A percentile compares a stretch with the other conserved stretches of the same genome.
Conservation (phyloP, 2,888 invertebrate species). For the Folsomia manolachei region DNA sequence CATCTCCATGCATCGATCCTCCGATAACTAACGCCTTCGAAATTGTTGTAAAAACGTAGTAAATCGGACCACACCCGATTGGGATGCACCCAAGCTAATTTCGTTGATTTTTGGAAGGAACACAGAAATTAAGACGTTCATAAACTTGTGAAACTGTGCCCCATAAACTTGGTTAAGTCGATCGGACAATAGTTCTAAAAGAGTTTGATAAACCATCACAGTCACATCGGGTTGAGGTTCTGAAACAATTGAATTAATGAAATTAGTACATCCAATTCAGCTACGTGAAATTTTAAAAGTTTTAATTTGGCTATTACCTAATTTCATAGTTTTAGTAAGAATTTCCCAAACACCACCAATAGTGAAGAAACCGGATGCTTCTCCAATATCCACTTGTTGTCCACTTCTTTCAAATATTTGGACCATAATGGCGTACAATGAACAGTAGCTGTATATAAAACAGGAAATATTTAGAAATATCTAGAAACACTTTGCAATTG, state of each 20-base stretch:
- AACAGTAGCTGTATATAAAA: slow-evolving; percentile 43
- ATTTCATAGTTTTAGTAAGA: slow-evolving; percentile 39
- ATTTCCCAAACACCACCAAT: slow-evolving; percentile 48
- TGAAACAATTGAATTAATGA: slow-evolving; percentile 26
- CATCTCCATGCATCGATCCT: too few species aligned
- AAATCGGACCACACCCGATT: slow-evolving; percentile 42
- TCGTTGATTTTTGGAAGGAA: slow-evolving; percentile 42
- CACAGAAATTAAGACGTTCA: slow-evolving; percentile 26
- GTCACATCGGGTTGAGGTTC: slow-evolving; percentile 49
- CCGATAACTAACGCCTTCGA: background rate
- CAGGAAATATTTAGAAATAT: background rate
- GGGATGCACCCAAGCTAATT: slow-evolving; percentile 38
- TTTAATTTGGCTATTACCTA: slow-evolving; percentile 41
- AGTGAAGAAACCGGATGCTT: slow-evolving; percentile 43
- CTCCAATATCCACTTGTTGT: slow-evolving; percentile 30
- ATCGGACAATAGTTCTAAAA: slow-evolving; percentile 46
- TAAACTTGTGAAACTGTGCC: slow-evolving; percentile 44
- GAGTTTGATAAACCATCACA: slow-evolving; percentile 44
- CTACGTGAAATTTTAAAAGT: too few species aligned
- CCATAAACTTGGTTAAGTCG: slow-evolving; percentile 31
- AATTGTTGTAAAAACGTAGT: slow-evolving; percentile 44
- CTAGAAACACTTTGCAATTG: too few species aligned
- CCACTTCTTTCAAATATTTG: slow-evolving; percentile 31
- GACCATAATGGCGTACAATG: slow-evolving; percentile 47
- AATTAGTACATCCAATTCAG: too few species aligned